A percentile compares a stretch with the other conserved stretches of the same genome.
These are phyloP conservation scores for Labeo calbasu DNA, from an alignment of 2,797 vertebrate species.

Conservation along the genomic window DNA sequence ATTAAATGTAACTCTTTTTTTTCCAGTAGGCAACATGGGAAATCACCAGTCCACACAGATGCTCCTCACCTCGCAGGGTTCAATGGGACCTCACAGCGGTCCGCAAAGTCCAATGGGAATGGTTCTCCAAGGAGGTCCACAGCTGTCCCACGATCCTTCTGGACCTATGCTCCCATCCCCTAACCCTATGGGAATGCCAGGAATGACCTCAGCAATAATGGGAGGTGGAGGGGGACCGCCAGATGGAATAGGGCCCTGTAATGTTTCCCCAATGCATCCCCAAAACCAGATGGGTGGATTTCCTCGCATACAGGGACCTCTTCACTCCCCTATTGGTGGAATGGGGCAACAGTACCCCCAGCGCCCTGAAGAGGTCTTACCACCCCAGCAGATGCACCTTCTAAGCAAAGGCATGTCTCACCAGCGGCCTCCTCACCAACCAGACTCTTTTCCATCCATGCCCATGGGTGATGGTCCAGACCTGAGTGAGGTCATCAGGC, in stretches of 20 bases:
- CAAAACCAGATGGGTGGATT: slow-evolving; percentile 87
- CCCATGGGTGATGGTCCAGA: slow-evolving; percentile 88
- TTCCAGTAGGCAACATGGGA: slow-evolving; percentile 80
- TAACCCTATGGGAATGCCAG: slow-evolving; percentile 86
- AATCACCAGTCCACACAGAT: slow-evolving; percentile 80
- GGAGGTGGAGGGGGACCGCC: slow-evolving; percentile 81
- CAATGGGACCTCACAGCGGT: slow-evolving; percentile 78
- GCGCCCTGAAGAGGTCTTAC: slow-evolving; percentile 81
- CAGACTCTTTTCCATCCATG: slow-evolving; percentile 79
- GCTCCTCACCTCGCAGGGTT: slow-evolving; percentile 74
- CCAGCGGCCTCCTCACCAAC: slow-evolving; percentile 78
- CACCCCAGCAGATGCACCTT: slow-evolving; percentile 84
- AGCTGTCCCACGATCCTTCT: slow-evolving; percentile 88
- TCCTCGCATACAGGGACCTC: slow-evolving; percentile 84
- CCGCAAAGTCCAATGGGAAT: slow-evolving; percentile 93
- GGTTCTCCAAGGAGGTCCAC: slow-evolving; percentile 87
- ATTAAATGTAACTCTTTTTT: slow-evolving; percentile 17
- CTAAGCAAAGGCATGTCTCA: slow-evolving; percentile 86
- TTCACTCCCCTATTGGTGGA: slow-evolving; percentile 84
- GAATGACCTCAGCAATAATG: slow-evolving; percentile 81
- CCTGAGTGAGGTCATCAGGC: slow-evolving; percentile 94
- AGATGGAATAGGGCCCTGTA: slow-evolving; percentile 84
- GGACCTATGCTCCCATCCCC: slow-evolving; percentile 87
- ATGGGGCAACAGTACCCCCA: slow-evolving; percentile 85
- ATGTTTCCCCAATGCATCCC: slow-evolving; percentile 85